Conservation (phyloP, 2,113 vertebrate species). For the Elaphurus davidianus region DNA sequence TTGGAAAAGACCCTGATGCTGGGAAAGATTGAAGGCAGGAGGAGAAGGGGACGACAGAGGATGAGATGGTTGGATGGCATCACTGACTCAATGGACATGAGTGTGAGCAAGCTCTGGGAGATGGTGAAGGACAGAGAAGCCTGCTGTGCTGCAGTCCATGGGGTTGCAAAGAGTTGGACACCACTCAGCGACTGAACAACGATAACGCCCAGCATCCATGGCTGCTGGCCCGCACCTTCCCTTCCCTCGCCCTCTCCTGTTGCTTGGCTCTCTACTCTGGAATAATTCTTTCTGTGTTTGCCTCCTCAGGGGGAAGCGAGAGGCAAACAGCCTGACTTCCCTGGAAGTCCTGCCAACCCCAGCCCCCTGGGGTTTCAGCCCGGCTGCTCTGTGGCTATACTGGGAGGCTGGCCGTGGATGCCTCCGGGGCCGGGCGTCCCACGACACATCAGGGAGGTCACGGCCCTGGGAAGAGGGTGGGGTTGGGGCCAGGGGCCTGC, state of each 20-base stretch:
- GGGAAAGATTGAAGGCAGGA: background rate
- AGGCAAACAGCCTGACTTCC: background rate
- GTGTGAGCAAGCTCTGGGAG: background rate
- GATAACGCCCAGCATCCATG: fast-evolving
- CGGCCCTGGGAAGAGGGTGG: fast-evolving
- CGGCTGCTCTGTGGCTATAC: fast-evolving
- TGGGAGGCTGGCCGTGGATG: no score
- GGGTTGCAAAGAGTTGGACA: fast-evolving
- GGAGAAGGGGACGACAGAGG: fast-evolving
- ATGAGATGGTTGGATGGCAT: background rate
- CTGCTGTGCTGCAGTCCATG: background rate
- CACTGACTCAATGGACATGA: background rate
- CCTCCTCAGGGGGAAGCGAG: background rate
- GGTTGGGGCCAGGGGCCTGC: background rate
- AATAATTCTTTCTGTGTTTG: background rate
- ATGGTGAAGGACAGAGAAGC: background rate
- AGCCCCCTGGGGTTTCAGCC: background rate
- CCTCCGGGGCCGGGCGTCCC: background rate
- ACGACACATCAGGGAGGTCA: fast-evolving
- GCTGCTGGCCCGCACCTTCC: background rate
- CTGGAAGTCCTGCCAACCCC: fast-evolving
- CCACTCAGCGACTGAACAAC: fast-evolving
- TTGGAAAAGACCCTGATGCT: background rate
- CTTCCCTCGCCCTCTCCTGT: no score
- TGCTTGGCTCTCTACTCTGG: fast-evolving